A percentile compares a stretch with the other conserved stretches of the same genome.
These are phyloP conservation scores for Aptenodytes forsteri DNA, from an alignment of 2,113 vertebrate genomes.

Conservation along the genomic window DNA sequence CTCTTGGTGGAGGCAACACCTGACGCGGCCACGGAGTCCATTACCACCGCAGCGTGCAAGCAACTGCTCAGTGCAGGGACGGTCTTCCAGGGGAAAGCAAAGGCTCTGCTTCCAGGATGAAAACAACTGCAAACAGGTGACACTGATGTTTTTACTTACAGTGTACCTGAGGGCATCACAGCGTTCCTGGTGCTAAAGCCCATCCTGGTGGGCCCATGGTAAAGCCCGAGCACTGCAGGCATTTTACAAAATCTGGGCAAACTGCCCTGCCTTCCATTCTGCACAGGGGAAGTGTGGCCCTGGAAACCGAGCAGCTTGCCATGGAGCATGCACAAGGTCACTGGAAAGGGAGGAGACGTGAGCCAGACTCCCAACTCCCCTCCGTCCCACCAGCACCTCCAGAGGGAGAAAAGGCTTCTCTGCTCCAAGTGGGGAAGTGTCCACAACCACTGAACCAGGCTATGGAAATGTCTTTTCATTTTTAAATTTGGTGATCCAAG, in stretches of 20 bases:
- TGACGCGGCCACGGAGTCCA: fast-evolving
- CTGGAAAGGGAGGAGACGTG: not conserved
- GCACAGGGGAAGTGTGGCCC: not conserved
- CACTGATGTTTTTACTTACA: not conserved
- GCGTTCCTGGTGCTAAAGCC: not conserved
- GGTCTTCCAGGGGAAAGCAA: not conserved
- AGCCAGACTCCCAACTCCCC: not conserved
- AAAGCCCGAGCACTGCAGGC: not conserved
- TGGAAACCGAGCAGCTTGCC: not conserved
- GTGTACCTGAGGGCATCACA: too few species aligned
- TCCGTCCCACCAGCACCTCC: not conserved
- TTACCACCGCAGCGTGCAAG: fast-evolving
- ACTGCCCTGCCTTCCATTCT: not conserved
- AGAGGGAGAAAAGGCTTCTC: not conserved
- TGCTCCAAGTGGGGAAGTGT: not conserved
- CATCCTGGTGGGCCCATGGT: not conserved
- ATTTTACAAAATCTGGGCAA: not conserved
- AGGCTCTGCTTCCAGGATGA: not conserved
- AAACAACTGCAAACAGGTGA: not conserved
- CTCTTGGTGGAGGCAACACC: not conserved
- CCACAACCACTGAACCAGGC: not conserved
- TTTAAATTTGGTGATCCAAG: too few species aligned
- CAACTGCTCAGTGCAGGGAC: not conserved
- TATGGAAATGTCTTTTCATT: not conserved
- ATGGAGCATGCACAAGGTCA: not conserved